Conservation (phyloP, 2,113 vertebrate species). For the Oncorhynchus kisutch region DNA sequence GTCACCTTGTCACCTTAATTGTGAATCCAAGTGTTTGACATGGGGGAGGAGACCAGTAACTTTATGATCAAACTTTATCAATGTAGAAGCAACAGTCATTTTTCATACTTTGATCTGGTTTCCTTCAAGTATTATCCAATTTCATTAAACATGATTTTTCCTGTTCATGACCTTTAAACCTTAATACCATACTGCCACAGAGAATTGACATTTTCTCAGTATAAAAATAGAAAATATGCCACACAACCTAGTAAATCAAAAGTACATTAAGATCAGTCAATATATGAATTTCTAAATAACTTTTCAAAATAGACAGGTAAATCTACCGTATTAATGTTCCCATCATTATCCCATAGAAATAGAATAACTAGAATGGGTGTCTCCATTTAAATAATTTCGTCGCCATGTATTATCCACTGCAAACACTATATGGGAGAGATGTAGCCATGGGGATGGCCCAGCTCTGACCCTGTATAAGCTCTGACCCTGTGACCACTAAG, state of each 20-base stretch:
- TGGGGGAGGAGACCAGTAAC: too few relatives aligned
- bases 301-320: background rate
- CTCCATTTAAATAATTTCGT: background rate
- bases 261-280: background rate
- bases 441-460: background rate
- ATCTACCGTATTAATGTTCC: background rate
- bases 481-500: constrained; percentile 61
- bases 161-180: background rate
- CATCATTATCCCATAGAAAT: background rate
- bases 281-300: too few relatives aligned
- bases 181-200: background rate
- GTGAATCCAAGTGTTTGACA: too few relatives aligned
- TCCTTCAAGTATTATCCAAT: too few relatives aligned
- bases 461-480: constrained; percentile 59
- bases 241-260: background rate
- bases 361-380: too few relatives aligned
- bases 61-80: too few relatives aligned
- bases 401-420: background rate
- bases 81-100: too few relatives aligned
- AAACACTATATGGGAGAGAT: background rate
- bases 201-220: background rate
- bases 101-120: too few relatives aligned
- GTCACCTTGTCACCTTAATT: too few relatives aligned
- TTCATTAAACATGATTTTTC: too few relatives aligned
- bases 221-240: background rate